Conservation (phyloP, 2,113 vertebrate genomes). For the Edolisoma coerulescens region DNA sequence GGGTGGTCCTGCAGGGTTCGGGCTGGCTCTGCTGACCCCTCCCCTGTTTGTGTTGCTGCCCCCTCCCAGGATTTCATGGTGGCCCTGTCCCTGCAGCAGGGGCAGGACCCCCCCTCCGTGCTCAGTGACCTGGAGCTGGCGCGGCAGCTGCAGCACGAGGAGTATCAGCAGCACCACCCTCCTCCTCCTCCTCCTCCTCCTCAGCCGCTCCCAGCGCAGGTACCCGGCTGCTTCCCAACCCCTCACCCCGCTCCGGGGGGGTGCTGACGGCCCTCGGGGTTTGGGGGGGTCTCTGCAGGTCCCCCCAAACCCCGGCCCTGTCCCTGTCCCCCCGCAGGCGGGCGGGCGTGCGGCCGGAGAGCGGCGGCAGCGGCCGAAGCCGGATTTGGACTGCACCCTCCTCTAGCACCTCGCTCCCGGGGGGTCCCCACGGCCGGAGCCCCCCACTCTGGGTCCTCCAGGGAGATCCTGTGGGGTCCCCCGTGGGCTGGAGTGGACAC, state of each 20-base stretch:
- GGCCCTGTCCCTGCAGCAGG: constrained; percentile 85
- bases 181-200: background rate
- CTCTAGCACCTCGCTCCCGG: background rate
- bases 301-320: fast-evolving
- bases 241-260: fast-evolving
- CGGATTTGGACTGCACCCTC: constrained; percentile 77
- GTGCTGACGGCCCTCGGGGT: background rate
- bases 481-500: background rate
- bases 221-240: background rate
- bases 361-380: constrained; percentile 69
- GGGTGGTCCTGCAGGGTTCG: too few relatives aligned
- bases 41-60: fast-evolving
- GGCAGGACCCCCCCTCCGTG: background rate
- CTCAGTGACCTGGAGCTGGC: constrained; percentile 92
- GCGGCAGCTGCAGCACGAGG: constrained; percentile 87
- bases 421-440: fast-evolving
- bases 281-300: background rate
- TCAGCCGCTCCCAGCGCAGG: background rate
- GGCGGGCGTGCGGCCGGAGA: constrained; percentile 51
- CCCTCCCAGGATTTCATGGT: constrained; percentile 84
- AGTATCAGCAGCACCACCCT: constrained; percentile 74
- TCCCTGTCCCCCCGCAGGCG: constrained; percentile 59
- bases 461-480: fast-evolving
- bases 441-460: fast-evolving
- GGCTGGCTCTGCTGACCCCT: background rate